These are phyloP conservation scores for Nephila pilipes DNA, from an alignment of 1,140 invertebrate genomes.

Conservation along the genomic window DNA sequence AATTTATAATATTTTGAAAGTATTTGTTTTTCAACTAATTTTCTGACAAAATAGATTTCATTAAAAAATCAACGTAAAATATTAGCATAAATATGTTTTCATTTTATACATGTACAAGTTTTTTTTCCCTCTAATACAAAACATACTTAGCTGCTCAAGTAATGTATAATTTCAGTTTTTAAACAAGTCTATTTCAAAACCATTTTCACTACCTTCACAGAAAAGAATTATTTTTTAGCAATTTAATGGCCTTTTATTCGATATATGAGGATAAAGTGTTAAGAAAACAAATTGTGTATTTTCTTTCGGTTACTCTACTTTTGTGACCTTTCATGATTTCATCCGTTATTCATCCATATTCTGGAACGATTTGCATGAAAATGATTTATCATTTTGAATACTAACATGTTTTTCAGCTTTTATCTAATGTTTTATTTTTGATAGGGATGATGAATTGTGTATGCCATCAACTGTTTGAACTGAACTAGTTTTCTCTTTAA, in stretches of 20 bases:
- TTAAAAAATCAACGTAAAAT: too few relatives aligned
- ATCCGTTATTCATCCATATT: background rate
- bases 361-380: background rate
- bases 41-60: too few relatives aligned
- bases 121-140: too few relatives aligned
- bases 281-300: background rate
- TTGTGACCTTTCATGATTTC: background rate
- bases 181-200: background rate
- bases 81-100: too few relatives aligned
- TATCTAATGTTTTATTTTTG: background rate
- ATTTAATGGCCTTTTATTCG: background rate
- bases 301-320: background rate
- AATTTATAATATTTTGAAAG: too few relatives aligned
- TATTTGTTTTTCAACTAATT: too few relatives aligned
- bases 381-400: background rate
- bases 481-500: background rate
- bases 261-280: background rate
- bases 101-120: background rate
- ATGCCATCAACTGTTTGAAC: background rate
- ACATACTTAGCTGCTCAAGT: background rate
- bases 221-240: background rate
- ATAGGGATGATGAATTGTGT: background rate
- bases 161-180: background rate
- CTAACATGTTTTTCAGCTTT: background rate
- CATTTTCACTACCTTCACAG: background rate